Evolutionary conservation across 2,797 vertebrate species (phyloP), one percentile per base, ranked within the genome.

Genomic region (Chelonia mydas): DNA sequence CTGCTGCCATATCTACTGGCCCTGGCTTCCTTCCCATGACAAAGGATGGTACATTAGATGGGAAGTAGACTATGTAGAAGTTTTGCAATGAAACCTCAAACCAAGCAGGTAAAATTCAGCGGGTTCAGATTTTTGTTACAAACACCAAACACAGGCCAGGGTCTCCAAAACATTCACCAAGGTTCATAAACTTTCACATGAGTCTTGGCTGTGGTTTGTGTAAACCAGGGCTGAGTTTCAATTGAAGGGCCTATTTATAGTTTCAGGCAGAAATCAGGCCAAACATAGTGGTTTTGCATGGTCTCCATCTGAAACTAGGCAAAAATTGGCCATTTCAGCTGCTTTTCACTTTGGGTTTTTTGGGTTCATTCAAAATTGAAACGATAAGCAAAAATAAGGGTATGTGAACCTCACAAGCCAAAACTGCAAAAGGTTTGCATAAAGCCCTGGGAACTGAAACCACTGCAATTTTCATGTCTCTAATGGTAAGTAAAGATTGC

Each of bases 381-480:
- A 76, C 0, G 0, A 89, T 93, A 94, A 89, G 81, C 86, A 96
- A 96, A 96, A 96, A 87, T 90, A 93, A 86, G 91, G 81, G 49
- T 86, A 78, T 89, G 85, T 0, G 28, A 95, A 86, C 61, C 83
- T 96, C 91, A 78, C 61, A 92, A 94, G 90, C 88, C 91, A 96
- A 94, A 95, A 92, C 90, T 96, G 61, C 45, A 1, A 81, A 96
- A 97, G 94, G 91, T 55, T 96, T 90, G 97, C 88, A 82, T 33
- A 89, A 57, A 95, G 87, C 83, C 90, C 94, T 96, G 96, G 88
- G 90, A 97, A 97, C 91, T 89, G 90, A 97, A 97, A 97, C 95
- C 97, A 93, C 86, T 6, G 87, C 2, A 8, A 95, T 94, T 97
- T 96, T 96, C 65, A 79, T 84, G 88, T 95, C 95, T 97, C 92